Percentiles rank a stretch among this genome's conserved stretches.
Conservation (phyloP, 2,888 invertebrate genomes). For the Parochlus steinenii region DNA sequence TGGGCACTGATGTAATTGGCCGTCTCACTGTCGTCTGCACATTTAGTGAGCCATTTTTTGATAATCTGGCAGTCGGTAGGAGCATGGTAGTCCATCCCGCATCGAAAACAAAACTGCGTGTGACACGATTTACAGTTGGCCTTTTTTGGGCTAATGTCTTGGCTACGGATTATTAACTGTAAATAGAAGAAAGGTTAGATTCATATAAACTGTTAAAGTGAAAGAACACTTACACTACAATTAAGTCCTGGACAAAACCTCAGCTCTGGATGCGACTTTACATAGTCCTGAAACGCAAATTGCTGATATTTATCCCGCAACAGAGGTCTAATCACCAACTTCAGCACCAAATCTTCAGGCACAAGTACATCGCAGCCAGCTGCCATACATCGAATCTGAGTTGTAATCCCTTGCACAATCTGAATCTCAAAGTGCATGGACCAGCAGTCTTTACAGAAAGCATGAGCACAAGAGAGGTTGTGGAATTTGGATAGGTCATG, state of each 20-base stretch:
- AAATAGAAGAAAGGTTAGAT: slow-evolving; percentile 13
- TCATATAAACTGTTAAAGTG: neutral
- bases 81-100: slow-evolving; percentile 95
- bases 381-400: slow-evolving; percentile 95
- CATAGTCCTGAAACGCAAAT: slow-evolving; percentile 91
- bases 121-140: slow-evolving; percentile 81
- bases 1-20: slow-evolving; percentile 99
- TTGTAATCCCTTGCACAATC: slow-evolving; percentile 70
- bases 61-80: slow-evolving; percentile 94
- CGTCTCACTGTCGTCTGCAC: slow-evolving; percentile 98
- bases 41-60: slow-evolving; percentile 96
- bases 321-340: slow-evolving; percentile 63
- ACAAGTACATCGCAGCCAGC: slow-evolving; percentile 83
- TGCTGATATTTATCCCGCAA: slow-evolving; percentile 87
- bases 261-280: slow-evolving; percentile 78
- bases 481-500: slow-evolving; percentile 55
- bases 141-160: slow-evolving; percentile 65
- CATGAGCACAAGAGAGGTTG: slow-evolving; percentile 75
- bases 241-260: slow-evolving; percentile 93
- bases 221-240: slow-evolving; percentile 47
- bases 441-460: slow-evolving; percentile 96
- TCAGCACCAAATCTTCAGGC: slow-evolving; percentile 91
- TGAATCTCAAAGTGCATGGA: slow-evolving; percentile 90
- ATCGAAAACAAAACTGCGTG: slow-evolving; percentile 83
- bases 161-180: slow-evolving; percentile 64